These are phyloP conservation scores for Nannoperca australis DNA, from an alignment of 2,797 vertebrate genomes.

Conservation along the genomic window DNA sequence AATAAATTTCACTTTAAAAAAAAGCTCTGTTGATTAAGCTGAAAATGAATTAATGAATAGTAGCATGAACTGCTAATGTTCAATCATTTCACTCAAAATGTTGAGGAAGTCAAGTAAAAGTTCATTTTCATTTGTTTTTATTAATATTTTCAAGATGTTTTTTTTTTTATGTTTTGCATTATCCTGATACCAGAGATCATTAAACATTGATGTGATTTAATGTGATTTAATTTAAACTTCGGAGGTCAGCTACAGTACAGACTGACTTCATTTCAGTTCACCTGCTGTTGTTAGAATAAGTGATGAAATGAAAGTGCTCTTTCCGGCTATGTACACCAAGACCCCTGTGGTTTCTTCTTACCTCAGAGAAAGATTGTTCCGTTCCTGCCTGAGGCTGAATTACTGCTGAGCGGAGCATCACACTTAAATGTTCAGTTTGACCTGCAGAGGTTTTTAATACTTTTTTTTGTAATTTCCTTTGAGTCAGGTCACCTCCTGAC, in stretches of 20 bases:
- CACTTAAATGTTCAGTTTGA: slow-evolving; percentile 33
- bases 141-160: background rate
- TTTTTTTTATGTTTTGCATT: background rate
- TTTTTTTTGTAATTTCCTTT: slow-evolving; percentile 18
- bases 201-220: slow-evolving; percentile 28
- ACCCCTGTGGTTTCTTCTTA: slow-evolving; percentile 7
- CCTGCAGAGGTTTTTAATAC: slow-evolving; percentile 4
- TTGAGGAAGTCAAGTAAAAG: background rate
- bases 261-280: background rate
- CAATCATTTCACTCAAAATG: slow-evolving; percentile 17
- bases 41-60: slow-evolving; percentile 12
- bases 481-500: slow-evolving; percentile 22
- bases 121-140: too few relatives aligned
- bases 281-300: slow-evolving; percentile 32
- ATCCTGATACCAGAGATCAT: slow-evolving; percentile 25
- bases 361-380: background rate
- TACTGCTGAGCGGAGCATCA: slow-evolving; percentile 26
- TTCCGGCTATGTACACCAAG: background rate
- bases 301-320: slow-evolving; percentile 7
- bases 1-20: background rate
- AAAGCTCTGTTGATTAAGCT: slow-evolving; percentile 13
- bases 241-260: slow-evolving; percentile 23
- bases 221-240: slow-evolving; percentile 23
- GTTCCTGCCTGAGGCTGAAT: slow-evolving; percentile 33
- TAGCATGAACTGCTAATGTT: slow-evolving; percentile 12